Base-by-base conservation (phyloP, 2,113 vertebrate genomes). In the Corvus cornix region DNA sequence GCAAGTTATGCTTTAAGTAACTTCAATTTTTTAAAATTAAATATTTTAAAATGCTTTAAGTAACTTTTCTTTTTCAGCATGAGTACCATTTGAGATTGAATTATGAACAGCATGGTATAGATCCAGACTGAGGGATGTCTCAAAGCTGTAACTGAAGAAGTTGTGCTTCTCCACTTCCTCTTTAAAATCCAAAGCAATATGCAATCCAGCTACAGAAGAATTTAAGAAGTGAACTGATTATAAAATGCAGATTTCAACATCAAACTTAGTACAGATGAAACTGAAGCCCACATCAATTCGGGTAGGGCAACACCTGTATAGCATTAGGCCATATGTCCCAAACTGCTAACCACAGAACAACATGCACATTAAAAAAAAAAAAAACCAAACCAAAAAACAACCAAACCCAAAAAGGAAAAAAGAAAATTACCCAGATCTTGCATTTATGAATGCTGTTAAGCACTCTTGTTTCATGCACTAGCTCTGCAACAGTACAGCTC, bases 261-360 rank as follows among this genome's bases (percentile, higher is more conserved):
- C 9, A 24, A 35, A 24, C 18, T 59, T 35, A 14, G 7, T 16
- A 23, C 4, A 52, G 44, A n/a, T 8, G 3, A 60, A 68, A 49
- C 6, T 4, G 16, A 78, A 78, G 76, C 7, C 52, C 48, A 59
- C 55, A 59, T 20, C 16, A 51, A 11, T 13, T 16, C 8, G 5
- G 44, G 5, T 1, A 49, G 9, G 8, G 19, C 3, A 74, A 85
- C 31, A 23, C 23, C 3, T 26, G 14, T 23, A 28, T 1, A 27
- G 11, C 26, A 18, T 9, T 9, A 37, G 12, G n/a, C 6, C n/a
- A 6, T 1, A 26, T 0, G 0, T 52, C n/a, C 24, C 27, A 28
- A 80, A 46, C 26, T 7, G 26, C 28, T 52, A 85, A 44, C 7
- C 0, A 0, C 13, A 67, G 33, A 87, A 51, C 6, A 26, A 79